Evolutionary conservation across 2,888 invertebrate species (phyloP).

Genomic region (Limnephilus rhombicus): DNA sequence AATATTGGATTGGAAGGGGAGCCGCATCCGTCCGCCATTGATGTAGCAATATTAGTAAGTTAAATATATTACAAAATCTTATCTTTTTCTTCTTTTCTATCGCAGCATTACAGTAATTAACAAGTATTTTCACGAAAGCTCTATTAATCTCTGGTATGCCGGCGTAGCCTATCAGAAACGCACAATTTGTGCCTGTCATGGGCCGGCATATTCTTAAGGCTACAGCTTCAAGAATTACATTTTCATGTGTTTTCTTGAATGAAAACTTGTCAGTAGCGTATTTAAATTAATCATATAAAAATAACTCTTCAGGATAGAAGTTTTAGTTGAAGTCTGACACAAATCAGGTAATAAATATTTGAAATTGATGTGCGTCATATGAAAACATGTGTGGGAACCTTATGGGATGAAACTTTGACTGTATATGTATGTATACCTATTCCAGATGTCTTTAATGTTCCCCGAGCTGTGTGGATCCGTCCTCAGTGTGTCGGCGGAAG

Average conservation of each 20-base stretch:
- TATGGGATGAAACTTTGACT: background rate
- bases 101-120: background rate
- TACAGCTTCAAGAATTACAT: background rate
- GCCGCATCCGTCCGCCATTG: constrained; percentile 84
- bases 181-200: too few species aligned
- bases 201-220: too few species aligned
- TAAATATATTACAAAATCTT: background rate
- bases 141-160: too few species aligned
- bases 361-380: too few species aligned
- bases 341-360: too few species aligned
- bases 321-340: too few species aligned
- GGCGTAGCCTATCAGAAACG: too few species aligned
- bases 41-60: constrained; percentile 85
- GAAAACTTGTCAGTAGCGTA: too few species aligned
- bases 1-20: constrained; percentile 82
- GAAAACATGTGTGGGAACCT: background rate
- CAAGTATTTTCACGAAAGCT: too few species aligned
- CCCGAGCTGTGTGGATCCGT: constrained; percentile 57
- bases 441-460: constrained; percentile 64
- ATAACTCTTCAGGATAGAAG: too few species aligned
- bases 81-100: background rate
- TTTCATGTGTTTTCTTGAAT: background rate
- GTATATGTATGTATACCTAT: constrained; percentile 12
- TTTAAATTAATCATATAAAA: too few species aligned
- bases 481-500: constrained; percentile 46